Evolutionary conservation across 2,888 invertebrate genomes (phyloP), one percentile per base, ranked within the genome.

Genomic region (Drosophila lutescens): DNA sequence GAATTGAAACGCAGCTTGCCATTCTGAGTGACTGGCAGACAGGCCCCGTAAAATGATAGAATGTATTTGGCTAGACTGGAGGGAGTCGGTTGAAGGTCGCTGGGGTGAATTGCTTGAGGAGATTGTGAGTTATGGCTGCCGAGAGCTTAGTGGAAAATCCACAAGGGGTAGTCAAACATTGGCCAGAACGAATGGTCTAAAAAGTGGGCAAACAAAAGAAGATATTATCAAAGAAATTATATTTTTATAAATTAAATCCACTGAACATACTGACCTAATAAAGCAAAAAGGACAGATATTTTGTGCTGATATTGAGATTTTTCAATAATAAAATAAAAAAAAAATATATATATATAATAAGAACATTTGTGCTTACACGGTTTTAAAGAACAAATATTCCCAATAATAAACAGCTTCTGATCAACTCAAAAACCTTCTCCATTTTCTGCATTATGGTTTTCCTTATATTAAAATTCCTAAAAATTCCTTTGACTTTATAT

Each of bases 11-110:
- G 47, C 66, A 55, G 65, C 47, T 66, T 65, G 66, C 34, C 62
- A 60, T 66, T 50, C 41, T 65, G 38, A 51, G 36, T 68, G 61
- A 53, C 65, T 57, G 72, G 49, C 63, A 56, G 63, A 47, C 46
- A 57, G 55, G 62, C 55, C 20, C 30, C 43, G 47, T 40, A 51
- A 51, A 55, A 65, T 38, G 30, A 41, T 41, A 34, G 38, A 44
- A 56, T 62, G 46, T 71, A 56, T 47, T 17, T 38, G 69, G 60
- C 54, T 46, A 69, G 69, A 50, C 60, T 50, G 54, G 32, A 51
- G 62, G 51, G 26, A 55, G 50, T 17, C 13, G 38, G 17, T 23
- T 32, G 63, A 71, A 71, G 71, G 71, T 71, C 63, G 63, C 49
- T 71, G 46, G 63, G 47, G 41, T 41, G 38, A 43, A 62, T 47